These are phyloP conservation scores for Tuta absoluta DNA, from an alignment of 2,888 invertebrate genomes.

Conservation along the genomic window DNA sequence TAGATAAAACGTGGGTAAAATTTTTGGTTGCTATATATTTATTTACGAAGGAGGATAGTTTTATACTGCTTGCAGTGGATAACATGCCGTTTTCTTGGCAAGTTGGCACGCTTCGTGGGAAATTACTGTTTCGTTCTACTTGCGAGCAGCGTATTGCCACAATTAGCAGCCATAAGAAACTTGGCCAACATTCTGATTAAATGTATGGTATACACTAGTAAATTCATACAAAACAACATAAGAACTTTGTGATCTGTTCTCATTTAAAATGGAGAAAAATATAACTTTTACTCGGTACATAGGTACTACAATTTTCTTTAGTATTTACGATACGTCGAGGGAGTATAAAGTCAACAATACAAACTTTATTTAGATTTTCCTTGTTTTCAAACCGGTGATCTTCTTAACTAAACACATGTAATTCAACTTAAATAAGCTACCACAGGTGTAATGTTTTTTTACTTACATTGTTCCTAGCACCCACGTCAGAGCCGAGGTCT, in stretches of 20 bases:
- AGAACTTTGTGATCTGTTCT: not conserved
- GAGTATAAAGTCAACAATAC: no score
- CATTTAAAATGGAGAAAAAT: no score
- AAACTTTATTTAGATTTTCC: no score
- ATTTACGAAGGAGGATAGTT: not conserved
- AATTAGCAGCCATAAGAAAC: conserved; percentile 26
- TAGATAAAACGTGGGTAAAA: no score
- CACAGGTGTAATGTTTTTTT: no score
- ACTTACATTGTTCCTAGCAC: conserved; percentile 95
- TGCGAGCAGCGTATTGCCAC: conserved; percentile 35
- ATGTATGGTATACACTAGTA: not conserved
- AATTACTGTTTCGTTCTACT: conserved; percentile 53
- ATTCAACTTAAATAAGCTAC: no score
- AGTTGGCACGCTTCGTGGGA: conserved; percentile 40
- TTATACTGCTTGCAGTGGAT: not conserved
- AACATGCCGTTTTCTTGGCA: not conserved
- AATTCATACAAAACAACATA: not conserved
- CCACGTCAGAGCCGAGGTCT: conserved; percentile 95
- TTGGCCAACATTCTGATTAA: conserved; percentile 26
- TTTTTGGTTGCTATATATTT: no score
- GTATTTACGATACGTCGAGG: no score
- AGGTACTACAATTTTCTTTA: no score
- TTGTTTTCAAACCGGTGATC: no score
- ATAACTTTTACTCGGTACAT: no score
- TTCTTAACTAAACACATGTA: no score